Evolutionary conservation across 2,797 vertebrate genomes (phyloP), one percentile per base, ranked within the genome.

Genomic region (Pagetopsis macropterus): DNA sequence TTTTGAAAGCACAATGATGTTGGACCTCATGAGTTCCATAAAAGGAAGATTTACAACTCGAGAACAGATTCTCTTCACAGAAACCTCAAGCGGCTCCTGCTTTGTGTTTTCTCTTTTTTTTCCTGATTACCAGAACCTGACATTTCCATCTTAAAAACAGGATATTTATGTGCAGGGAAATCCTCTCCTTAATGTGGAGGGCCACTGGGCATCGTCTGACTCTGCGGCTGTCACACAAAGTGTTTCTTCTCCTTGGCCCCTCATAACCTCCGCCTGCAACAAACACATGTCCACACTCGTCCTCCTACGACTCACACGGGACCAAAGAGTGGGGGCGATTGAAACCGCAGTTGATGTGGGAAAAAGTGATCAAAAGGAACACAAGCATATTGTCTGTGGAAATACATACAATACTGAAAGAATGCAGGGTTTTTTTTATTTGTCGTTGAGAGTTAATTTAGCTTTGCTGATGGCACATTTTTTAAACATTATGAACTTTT

Each of bases 121-220:
- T 66, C 67, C 64, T 89, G 75, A 84, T 90, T 84, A 73, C 84
- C 75, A 15, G 73, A 78, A 86, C 79, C 81, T 84, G 70, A 90
- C 80, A 73, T 87, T 88, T 91, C 88, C 89, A 86, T 84, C 87
- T 88, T 90, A 75, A 89, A 90, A 90, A 82, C 65, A 61, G 48
- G 57, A 81, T 88, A 88, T 93, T 92, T 91, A 91, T 70, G 85
- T 87, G 78, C 31, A 70, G 84, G 86, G 89, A 92, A 91, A 88
- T 91, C 88, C 87, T 91, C 86, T 78, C 75, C 68, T 88, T 89
- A 79, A 76, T 77, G 60, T 14, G 52, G 51, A 75, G 81, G 79
- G 59, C 76, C 91, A 90, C 61, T 1, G 84, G 83, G 91, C 76
- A 85, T 84, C 77, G n/a, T 89, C 81, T 49, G 41, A n/a, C 84